Evolutionary conservation across 2,888 invertebrate species (phyloP), one percentile per base, ranked within the genome.

Genomic region (Koerneria pararmatus): DNA sequence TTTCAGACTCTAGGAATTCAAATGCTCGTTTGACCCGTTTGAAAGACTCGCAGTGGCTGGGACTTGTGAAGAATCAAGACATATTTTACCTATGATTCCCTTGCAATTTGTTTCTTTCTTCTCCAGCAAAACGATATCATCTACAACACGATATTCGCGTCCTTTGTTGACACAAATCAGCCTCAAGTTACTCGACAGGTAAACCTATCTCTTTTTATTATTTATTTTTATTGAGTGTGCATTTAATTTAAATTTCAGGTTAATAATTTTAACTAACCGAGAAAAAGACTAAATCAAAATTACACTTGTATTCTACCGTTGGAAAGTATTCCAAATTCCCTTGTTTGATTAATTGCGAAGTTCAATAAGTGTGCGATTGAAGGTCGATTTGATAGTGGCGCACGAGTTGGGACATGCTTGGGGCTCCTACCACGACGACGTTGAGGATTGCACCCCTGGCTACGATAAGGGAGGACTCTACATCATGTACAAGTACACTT

Each of bases 401-500:
- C 94, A 94, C 84, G 93, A 74, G n/a, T 56, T 64, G 54, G 64
- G 64, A 1, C 64, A 64, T 41, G 56, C 54, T 15, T 64, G 64
- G 64, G 64, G 64, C 37, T 54, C 64, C 4, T 72, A 70, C 27
- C 64, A 64, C 46, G 64, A 64, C 24, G 64, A 37, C n/a, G 64
- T 92, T 79, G 90, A 91, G 2, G 93, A 94, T 86, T 97, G 95
- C 85, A 92, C 93, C 74, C 95, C 95, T 1, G 46, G 58, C 34
- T 66, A 41, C 31, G 37, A 37, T 29, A 54, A 59, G 85, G 93
- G 94, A 27, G 95, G 95, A 48, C 92, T 93, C 68, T 95, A 91
- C 84, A 88, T 95, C 63, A 95, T 95, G 94, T 94, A 94, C 85
- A 93, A 93, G 0, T 95, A 93, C 85, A 92, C 92, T 77, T 93